These are phyloP conservation scores for Gambusia yucatana DNA, from an alignment of 2,797 vertebrate genomes.

Conservation along the genomic window DNA sequence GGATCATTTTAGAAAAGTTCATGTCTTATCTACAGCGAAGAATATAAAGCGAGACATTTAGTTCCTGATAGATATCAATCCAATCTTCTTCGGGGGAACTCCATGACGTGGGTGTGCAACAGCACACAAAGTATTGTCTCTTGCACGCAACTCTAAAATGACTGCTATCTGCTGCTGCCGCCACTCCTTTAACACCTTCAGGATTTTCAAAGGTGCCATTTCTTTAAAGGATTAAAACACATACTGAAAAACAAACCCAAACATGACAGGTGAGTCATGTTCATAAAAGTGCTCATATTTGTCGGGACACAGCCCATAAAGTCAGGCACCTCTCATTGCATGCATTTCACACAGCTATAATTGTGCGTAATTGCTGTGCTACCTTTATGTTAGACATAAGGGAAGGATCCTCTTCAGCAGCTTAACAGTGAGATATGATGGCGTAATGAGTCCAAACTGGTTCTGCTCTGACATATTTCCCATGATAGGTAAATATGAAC, in stretches of 20 bases:
- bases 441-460: slow-evolving; percentile 62
- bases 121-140: slow-evolving; percentile 53
- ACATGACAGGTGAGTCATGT: slow-evolving; percentile 15
- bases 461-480: slow-evolving; percentile 78
- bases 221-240: slow-evolving; percentile 13
- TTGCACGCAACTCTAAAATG: slow-evolving; percentile 71
- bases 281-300: slow-evolving; percentile 33
- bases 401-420: slow-evolving; percentile 23
- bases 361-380: slow-evolving; percentile 15
- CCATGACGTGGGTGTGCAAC: slow-evolving; percentile 52
- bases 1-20: slow-evolving; percentile 38
- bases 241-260: slow-evolving; percentile 20
- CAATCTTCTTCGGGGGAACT: slow-evolving; percentile 59
- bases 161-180: slow-evolving; percentile 46
- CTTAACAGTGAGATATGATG: slow-evolving; percentile 33
- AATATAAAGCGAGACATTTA: slow-evolving; percentile 51
- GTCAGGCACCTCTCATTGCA: slow-evolving; percentile 41
- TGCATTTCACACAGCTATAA: slow-evolving; percentile 32
- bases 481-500: slow-evolving; percentile 85
- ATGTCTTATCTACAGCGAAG: slow-evolving; percentile 40
- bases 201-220: slow-evolving; percentile 51
- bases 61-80: slow-evolving; percentile 57
- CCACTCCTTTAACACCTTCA: slow-evolving; percentile 51
- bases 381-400: background rate
- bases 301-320: slow-evolving; percentile 45